Conservation (phyloP, 2,113 vertebrate genomes). For the Poeciliopsis prolifica region DNA sequence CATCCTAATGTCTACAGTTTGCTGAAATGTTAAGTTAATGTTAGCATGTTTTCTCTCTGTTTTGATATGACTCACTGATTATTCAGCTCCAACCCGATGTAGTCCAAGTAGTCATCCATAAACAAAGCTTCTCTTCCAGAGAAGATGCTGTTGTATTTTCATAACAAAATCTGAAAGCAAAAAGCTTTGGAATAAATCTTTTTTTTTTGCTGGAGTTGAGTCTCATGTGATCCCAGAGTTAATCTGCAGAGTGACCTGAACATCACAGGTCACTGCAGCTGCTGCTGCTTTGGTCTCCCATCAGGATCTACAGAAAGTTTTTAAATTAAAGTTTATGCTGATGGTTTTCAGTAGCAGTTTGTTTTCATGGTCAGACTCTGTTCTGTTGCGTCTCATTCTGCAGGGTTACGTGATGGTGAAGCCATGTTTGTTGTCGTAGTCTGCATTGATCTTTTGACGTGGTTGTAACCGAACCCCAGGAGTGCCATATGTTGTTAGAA, state of each 20-base stretch:
- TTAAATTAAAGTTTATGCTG: background rate
- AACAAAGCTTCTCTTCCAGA: background rate
- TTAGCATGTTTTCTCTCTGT: background rate
- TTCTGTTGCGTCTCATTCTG: background rate
- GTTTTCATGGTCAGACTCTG: background rate
- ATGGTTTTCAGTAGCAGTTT: conserved; percentile 17
- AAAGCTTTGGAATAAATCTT: conserved; percentile 4
- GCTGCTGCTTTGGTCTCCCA: background rate
- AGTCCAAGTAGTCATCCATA: no score
- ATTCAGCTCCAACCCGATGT: background rate
- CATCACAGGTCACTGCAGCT: conserved; percentile 21
- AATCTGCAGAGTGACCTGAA: conserved; percentile 25
- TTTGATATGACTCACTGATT: background rate
- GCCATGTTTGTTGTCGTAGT: conserved; percentile 1
- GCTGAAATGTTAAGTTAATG: background rate
- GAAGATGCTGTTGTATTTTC: background rate
- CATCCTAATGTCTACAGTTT: background rate
- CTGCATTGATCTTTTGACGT: background rate
- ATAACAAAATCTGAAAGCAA: background rate
- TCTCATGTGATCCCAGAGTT: conserved; percentile 10
- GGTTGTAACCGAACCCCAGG: conserved; percentile 13
- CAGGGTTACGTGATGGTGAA: conserved; percentile 2
- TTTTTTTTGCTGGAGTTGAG: conserved; percentile 8
- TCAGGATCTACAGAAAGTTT: background rate
- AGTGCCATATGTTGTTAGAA: conserved; percentile 24